Evolutionary conservation across 2,888 invertebrate species (phyloP), one percentile per base, ranked within the genome.

Genomic region (Cantharis rufa): DNA sequence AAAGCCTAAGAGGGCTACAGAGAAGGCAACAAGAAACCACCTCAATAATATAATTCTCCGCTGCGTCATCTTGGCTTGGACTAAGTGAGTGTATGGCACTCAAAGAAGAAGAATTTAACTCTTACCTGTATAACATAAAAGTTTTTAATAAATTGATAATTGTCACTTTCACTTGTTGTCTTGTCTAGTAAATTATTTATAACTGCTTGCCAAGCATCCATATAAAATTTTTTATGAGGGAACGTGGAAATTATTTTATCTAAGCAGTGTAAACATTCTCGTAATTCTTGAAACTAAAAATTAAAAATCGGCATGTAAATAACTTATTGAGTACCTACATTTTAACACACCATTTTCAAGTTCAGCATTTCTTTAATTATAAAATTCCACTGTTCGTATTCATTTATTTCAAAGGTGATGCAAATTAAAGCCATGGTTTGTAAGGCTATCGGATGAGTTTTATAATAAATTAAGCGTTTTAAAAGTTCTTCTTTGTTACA

Each of bases 141-240:
- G 78, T 83, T 83, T 24, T 83, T 78, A n/a, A 84, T 66, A 24
- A 82, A 82, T 16, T 71, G 24, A 13, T 82, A 72, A 62, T 81
- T 80, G 32, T 78, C 78, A 4, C 78, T 7, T n/a, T 2, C 13
- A 48, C 7, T 71, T 7, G 28, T 27, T 5, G 73, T 69, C 63
- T 75, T 24, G 61, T 81, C 80, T 76, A 86, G 84, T 1, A 80
- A 80, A 75, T 85, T 72, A 76, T 84, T 82, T 10, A 86, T 80
- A 15, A 86, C 80, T 15, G 77, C 79, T 75, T 86, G 84, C 87
- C 87, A 87, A 11, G 85, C 86, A 9, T 83, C 81, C n/a, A 84
- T 77, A 72, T 84, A 85, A 78, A 84, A 86, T 11, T 78, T 79
- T 71, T 82, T 84, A 68, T 83, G 82, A 10, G 10, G 5, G 21